Evolutionary conservation across 2,888 invertebrate species (phyloP), one percentile per base, ranked within the genome.

Genomic region (Scaptomyza polygonia): DNA sequence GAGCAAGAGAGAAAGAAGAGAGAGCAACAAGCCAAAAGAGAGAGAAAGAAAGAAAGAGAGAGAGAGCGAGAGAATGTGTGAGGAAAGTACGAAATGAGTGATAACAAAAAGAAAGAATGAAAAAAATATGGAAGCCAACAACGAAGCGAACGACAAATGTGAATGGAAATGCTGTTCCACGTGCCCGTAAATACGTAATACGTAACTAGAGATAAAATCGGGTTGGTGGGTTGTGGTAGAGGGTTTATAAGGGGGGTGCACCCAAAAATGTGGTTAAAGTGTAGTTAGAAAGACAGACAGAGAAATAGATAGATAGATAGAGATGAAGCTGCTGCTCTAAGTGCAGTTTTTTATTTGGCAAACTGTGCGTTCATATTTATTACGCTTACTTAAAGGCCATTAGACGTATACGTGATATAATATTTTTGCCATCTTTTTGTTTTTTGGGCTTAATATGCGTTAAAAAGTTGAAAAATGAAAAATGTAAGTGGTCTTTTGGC

Each of bases 341-440:
- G 79, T 75, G 81, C 81, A 80, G 67, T 56, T 32, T 2, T n/a
- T 14, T 59, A 40, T 30, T 58, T 67, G 53, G 58, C 65, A 11
- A 63, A 67, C 79, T 55, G 48, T 61, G 58, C 65, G 62, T 58
- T 79, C 57, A 57, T 68, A 67, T 77, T 62, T 49, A 34, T 43
- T 59, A 52, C 48, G 30, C 43, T 39, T 18, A 75, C 75, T 70
- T 58, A 70, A 68, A 65, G 72, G 57, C 82, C 75, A 85, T 83
- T 87, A 72, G 83, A 66, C 79, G 85, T 70, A 79, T 87, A 83
- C 82, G 87, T 83, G 87, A 81, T 82, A 62, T 72, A 55, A 48
- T 58, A 25, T 61, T 55, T 21, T n/a, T n/a, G 14, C 11, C 16
- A 25, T 6, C 11, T 4, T 12, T 9, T 30, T 29, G n/a, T n/a